Evolutionary conservation across 2,113 vertebrate species (phyloP).

Genomic region (Cercopithecus mona): DNA sequence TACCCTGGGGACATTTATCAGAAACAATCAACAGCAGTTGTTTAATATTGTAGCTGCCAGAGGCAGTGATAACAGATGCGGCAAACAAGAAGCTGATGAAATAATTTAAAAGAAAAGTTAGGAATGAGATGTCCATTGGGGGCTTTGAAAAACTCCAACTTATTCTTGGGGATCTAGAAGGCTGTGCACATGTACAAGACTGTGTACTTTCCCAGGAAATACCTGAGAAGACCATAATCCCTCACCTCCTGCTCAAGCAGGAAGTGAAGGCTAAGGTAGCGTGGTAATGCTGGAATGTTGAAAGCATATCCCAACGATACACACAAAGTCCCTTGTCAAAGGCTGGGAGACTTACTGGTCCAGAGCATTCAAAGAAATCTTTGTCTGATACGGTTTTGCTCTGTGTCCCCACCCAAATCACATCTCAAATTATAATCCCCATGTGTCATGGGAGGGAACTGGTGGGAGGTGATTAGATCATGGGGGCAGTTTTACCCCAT

Average conservation of each 20-base stretch:
- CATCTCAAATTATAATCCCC: no score
- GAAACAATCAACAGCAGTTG: background rate
- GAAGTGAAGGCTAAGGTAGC: background rate
- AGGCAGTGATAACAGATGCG: background rate
- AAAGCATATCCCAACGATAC: background rate
- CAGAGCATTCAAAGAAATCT: background rate
- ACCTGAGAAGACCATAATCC: background rate
- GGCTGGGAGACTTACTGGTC: background rate
- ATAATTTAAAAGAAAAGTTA: background rate
- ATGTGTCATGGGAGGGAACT: no score
- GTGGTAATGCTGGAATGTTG: background rate
- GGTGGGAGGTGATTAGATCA: no score
- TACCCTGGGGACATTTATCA: background rate
- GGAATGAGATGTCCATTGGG: background rate
- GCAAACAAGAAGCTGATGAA: background rate
- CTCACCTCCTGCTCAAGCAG: background rate
- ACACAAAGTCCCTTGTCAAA: background rate
- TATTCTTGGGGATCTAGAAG: background rate
- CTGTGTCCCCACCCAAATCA: no score
- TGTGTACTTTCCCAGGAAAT: background rate
- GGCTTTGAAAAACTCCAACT: background rate
- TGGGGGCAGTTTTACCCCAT: no score
- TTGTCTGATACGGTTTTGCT: no score
- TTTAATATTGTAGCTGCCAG: background rate
- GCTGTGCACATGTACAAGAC: no score